Evolutionary conservation across 2,113 vertebrate genomes (phyloP).

Genomic region (Fregata magnificens): DNA sequence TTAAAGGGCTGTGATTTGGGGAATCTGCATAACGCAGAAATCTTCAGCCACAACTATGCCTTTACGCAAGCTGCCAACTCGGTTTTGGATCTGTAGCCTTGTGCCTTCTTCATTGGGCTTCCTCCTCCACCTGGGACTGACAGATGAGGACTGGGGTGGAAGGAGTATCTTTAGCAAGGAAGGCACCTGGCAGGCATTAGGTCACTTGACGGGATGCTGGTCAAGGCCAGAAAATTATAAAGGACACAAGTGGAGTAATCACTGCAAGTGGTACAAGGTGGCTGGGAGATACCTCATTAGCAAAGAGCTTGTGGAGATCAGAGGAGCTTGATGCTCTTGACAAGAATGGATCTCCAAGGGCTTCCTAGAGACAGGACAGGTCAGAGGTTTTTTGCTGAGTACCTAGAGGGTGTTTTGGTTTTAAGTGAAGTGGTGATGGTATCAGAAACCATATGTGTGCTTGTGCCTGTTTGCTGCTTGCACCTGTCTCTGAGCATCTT

Average conservation of each 20-base stretch:
- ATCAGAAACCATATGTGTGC: accelerated
- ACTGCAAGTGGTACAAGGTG: neutral
- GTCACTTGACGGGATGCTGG: neutral
- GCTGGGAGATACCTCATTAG: accelerated
- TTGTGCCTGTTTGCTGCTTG: neutral
- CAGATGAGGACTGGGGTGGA: neutral
- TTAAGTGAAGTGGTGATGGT: neutral
- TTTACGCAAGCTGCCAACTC: neutral
- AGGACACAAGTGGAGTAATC: neutral
- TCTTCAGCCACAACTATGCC: neutral
- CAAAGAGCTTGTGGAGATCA: accelerated
- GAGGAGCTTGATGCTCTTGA: neutral
- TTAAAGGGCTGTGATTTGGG: neutral
- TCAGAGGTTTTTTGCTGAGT: neutral
- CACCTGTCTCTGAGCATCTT: neutral
- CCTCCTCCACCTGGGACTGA: neutral
- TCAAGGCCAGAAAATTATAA: neutral
- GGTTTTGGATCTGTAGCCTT: neutral
- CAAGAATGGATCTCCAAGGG: neutral
- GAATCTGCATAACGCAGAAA: neutral
- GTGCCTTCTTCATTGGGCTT: neutral
- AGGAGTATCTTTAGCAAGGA: neutral
- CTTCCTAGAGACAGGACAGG: neutral
- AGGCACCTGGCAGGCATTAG: neutral
- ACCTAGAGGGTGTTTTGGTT: neutral